phyloP scores from a whole-genome alignment of 2,888 invertebrate species.

The Nematopogon swammerdamellus region DNA sequence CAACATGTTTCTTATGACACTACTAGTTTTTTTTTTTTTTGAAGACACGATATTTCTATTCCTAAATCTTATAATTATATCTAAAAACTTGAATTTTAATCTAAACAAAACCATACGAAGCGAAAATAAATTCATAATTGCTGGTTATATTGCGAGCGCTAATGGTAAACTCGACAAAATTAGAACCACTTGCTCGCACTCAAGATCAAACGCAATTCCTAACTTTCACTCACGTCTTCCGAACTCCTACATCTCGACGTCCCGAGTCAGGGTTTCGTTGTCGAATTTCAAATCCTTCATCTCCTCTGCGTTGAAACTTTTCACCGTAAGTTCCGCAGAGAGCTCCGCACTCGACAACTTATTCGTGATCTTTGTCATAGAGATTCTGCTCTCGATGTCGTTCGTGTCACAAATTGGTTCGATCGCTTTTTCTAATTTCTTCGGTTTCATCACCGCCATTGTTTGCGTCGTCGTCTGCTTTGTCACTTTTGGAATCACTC shows the following conservation, averaged over 20 bases:
- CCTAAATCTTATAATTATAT: too few relatives aligned
- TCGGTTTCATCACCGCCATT: conserved; percentile 27
- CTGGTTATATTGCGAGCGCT: too few relatives aligned
- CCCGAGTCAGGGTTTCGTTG: conserved; percentile 12
- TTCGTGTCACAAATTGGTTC: conserved; percentile 38
- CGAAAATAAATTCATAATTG: too few relatives aligned
- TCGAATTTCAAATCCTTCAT: conserved; percentile 41
- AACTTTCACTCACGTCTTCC: too few relatives aligned
- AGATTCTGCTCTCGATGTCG: conserved; percentile 48
- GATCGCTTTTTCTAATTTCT: conserved; percentile 37
- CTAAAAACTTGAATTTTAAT: too few relatives aligned
- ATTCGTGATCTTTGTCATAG: conserved; percentile 51
- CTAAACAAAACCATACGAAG: too few relatives aligned
- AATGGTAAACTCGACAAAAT: too few relatives aligned
- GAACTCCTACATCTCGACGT: conserved; percentile 39
- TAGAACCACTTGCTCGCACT: too few relatives aligned
- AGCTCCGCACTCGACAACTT: conserved; percentile 40
- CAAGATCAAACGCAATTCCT: too few relatives aligned
- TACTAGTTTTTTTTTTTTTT: too few relatives aligned
- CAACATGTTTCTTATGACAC: too few relatives aligned
- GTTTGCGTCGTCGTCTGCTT: conserved; percentile 23
- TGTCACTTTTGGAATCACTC: conserved; percentile 34
- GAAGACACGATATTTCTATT: too few relatives aligned
- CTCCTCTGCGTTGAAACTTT: conserved; percentile 41
- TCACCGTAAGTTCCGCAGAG: conserved; percentile 32